Conservation (phyloP, 2,888 invertebrate genomes). For the Bombyx huttoni region DNA sequence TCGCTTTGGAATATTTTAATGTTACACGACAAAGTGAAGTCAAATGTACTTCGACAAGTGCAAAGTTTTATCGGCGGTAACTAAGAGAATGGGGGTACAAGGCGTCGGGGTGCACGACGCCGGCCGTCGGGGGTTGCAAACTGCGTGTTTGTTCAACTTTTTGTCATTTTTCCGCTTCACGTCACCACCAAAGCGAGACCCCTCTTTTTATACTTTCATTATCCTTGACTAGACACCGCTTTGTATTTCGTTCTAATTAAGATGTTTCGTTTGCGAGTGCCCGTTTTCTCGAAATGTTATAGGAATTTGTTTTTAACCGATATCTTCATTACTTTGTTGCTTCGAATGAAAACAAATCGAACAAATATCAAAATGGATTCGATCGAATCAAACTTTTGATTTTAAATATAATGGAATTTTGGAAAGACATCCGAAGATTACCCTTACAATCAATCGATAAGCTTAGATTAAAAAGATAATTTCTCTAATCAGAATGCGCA, state of each 20-base stretch:
- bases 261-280: not conserved
- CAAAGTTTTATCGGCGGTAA: not conserved
- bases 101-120: not conserved
- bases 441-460: too few species aligned
- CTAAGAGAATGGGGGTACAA: not conserved
- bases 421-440: too few species aligned
- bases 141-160: conserved; percentile 3
- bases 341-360: not conserved
- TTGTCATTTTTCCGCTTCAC: conserved; percentile 2
- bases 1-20: not conserved
- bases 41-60: not conserved
- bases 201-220: not conserved
- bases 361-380: too few species aligned
- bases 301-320: not conserved
- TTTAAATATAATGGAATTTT: too few species aligned
- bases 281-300: not conserved
- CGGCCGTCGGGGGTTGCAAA: not conserved
- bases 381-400: too few species aligned
- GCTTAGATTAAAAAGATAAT: too few species aligned
- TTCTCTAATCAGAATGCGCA: too few species aligned
- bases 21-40: not conserved
- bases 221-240: not conserved
- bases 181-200: not conserved
- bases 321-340: not conserved
- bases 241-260: not conserved